These are phyloP conservation scores for Corythaixoides concolor DNA, from an alignment of 2,113 vertebrate genomes.

Conservation along the genomic window DNA sequence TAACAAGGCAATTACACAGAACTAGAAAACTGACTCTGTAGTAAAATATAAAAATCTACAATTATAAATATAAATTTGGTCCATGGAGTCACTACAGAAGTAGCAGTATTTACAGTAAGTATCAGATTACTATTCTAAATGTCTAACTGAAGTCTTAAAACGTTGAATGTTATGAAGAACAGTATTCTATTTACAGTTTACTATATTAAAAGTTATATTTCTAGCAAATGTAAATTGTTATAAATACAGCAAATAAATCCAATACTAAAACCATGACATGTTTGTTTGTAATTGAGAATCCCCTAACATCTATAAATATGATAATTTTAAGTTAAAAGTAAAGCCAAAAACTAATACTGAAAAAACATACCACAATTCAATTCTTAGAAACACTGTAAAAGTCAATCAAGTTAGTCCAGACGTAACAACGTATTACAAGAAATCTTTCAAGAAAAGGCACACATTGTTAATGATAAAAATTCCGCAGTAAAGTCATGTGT, in stretches of 20 bases:
- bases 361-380: constrained; percentile 71
- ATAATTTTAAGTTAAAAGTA: constrained; percentile 77
- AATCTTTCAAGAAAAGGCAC: constrained; percentile 88
- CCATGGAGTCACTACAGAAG: constrained; percentile 87
- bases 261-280: constrained; percentile 72
- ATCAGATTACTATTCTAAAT: constrained; percentile 78
- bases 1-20: constrained; percentile 82
- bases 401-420: constrained; percentile 81
- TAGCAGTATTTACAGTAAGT: constrained; percentile 91
- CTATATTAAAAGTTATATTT: constrained; percentile 80
- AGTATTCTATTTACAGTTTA: constrained; percentile 82
- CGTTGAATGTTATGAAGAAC: constrained; percentile 70
- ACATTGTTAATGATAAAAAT: constrained; percentile 80
- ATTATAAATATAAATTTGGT: constrained; percentile 99
- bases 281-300: constrained; percentile 32
- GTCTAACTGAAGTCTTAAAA: constrained; percentile 75
- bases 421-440: constrained; percentile 78
- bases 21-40: constrained; percentile 90
- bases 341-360: constrained; percentile 73
- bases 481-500: constrained; percentile 64
- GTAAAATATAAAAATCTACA: constrained; percentile 99
- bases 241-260: constrained; percentile 80
- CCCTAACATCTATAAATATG: constrained; percentile 82
- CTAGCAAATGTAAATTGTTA: constrained; percentile 79
- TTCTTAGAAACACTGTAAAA: constrained; percentile 79